Evolutionary conservation across 2,113 vertebrate species (phyloP), one percentile per base, ranked within the genome.

Genomic region (Neodon shergylaensis): DNA sequence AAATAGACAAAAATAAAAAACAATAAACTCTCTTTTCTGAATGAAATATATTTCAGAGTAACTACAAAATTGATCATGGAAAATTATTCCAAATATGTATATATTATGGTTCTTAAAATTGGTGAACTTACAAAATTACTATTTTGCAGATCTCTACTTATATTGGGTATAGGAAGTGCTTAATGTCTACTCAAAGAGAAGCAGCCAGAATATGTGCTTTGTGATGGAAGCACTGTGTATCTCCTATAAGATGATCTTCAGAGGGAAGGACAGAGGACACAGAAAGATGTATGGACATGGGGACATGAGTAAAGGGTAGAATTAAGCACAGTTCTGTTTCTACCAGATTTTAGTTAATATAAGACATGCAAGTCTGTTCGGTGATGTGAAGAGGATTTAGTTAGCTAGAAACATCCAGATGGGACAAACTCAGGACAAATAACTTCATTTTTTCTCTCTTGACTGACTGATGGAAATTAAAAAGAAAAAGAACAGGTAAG

Each of bases 1-100:
- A 78, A 93, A 81, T 8, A 91, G 14, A 3, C 52, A 94, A 58
- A 58, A 58, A 58, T 21, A 87, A 73, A 83, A 88, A 79, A 86
- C 87, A 90, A 74, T 21, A 91, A 77, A 36, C 16, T 94, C 11
- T 21, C 14, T 36, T 94, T 88, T 52, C 72, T 95, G 28, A 73
- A 77, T 91, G 28, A 81, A 88, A 72, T 36, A 42, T 92, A 83
- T 42, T 77, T 92, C 17, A 63, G 54, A 87, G 11, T 72, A 84
- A 68, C 31, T 65, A 78, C 22, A 86, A 52, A 76, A 31, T 63
- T 85, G 61, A 92, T 65, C 7, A 52, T 19, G 36, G 54, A 77
- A 90, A 89, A 7, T 16, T 63, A 70, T 19, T 91, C 39, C 94
- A 24, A 70, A 26, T 39, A 26, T 31, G 2, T 95, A 5, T 83